These are phyloP conservation scores for Montipora sp. DNA, from an alignment of 64 coral and sea anemone genomes.

Conservation along the genomic window DNA sequence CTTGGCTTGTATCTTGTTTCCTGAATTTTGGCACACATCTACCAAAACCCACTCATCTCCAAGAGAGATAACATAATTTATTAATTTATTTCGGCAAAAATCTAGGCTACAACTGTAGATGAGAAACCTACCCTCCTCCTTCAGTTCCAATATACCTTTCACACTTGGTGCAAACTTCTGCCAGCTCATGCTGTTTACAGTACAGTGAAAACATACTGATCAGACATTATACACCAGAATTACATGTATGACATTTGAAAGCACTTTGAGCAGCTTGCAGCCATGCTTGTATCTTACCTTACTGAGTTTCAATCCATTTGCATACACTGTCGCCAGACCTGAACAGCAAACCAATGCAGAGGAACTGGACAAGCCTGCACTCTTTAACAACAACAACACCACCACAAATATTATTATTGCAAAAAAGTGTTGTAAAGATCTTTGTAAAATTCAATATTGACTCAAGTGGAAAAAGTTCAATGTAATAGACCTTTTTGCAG, in stretches of 20 bases:
- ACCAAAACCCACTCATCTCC: too few relatives aligned
- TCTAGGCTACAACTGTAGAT: neutral
- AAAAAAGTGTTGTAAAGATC: neutral
- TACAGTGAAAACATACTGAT: neutral
- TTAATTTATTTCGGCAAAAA: neutral
- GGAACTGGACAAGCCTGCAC: slow-evolving; percentile 96
- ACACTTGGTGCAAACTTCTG: slow-evolving; percentile 97
- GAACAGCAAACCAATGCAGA: slow-evolving; percentile 98
- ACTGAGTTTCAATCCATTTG: slow-evolving; percentile 79
- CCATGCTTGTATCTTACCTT: slow-evolving; percentile 53
- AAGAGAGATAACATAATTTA: too few relatives aligned
- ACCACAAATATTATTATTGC: too few relatives aligned
- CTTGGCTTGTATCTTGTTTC: too few relatives aligned
- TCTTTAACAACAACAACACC: slow-evolving; percentile 48
- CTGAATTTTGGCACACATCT: too few relatives aligned
- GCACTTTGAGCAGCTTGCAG: too few relatives aligned
- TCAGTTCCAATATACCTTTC: slow-evolving; percentile 97
- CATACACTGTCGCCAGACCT: slow-evolving; percentile 87
- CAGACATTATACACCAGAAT: neutral
- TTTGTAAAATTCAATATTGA: too few relatives aligned
- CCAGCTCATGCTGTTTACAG: slow-evolving; percentile 80
- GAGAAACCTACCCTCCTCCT: slow-evolving; percentile 86
- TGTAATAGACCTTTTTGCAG: too few relatives aligned
- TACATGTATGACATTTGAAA: too few relatives aligned
- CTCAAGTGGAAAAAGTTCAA: too few relatives aligned